phyloP scores from a whole-genome alignment of 1,140 invertebrate genomes.

The Centruroides vittatus region DNA sequence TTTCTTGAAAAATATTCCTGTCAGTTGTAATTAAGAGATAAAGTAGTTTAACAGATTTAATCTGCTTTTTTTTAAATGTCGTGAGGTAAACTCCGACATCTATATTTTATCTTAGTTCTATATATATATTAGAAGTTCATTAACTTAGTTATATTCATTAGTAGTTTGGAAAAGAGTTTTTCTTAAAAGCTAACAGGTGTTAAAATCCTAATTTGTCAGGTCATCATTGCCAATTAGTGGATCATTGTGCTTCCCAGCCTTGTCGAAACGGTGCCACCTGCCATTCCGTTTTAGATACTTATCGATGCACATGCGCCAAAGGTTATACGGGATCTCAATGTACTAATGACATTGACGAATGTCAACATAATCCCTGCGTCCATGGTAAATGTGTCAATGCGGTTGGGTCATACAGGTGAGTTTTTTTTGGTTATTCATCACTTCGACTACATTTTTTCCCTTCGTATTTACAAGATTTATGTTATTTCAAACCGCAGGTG shows the following conservation, averaged over 20 bases:
- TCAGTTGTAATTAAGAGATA: too few species aligned
- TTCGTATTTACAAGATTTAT: too few species aligned
- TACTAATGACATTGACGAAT: constrained; percentile 87
- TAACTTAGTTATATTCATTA: too few species aligned
- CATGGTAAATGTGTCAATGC: constrained; percentile 21
- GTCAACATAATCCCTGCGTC: constrained; percentile 54
- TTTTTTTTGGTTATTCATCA: not conserved
- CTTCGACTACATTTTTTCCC: too few species aligned
- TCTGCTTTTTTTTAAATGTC: too few species aligned
- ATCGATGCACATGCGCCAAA: constrained; percentile 68
- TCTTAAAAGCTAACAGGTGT: too few species aligned
- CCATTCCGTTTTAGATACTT: constrained; percentile 38
- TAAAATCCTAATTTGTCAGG: constrained; percentile 4
- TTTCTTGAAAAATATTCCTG: too few species aligned
- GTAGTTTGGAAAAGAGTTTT: too few species aligned
- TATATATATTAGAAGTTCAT: too few species aligned
- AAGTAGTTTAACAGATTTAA: too few species aligned
- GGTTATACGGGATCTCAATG: constrained; percentile 83
- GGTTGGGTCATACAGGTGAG: constrained; percentile 15
- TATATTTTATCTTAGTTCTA: too few species aligned
- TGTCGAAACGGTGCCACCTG: constrained; percentile 46
- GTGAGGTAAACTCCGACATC: too few species aligned
- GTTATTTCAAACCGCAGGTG: constrained; percentile 37
- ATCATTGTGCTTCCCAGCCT: constrained; percentile 72
- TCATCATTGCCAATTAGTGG: constrained; percentile 65